These are phyloP conservation scores for Pollicipes pollicipes DNA, from an alignment of 1,140 invertebrate genomes.

Conservation along the genomic window DNA sequence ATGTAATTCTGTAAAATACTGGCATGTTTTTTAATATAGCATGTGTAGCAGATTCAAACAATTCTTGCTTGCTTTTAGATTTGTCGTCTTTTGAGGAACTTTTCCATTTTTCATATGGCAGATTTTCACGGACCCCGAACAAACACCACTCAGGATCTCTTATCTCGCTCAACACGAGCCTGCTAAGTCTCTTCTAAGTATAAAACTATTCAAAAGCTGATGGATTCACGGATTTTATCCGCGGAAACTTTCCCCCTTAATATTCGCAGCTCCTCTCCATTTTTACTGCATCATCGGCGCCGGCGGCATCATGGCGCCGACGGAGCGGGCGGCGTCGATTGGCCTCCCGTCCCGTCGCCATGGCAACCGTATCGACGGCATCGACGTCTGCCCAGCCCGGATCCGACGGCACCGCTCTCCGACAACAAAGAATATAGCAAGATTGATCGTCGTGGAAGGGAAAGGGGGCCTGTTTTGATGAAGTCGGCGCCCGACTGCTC, in stretches of 20 bases:
- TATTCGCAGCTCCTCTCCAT: neutral
- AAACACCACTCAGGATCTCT: too few relatives aligned
- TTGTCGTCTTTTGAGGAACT: too few relatives aligned
- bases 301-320: neutral
- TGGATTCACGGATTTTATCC: too few relatives aligned
- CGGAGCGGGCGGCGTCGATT: neutral
- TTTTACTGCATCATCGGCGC: neutral
- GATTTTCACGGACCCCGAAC: too few relatives aligned
- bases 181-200: too few relatives aligned
- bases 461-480: neutral
- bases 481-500: neutral
- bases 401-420: neutral
- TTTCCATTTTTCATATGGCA: too few relatives aligned
- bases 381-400: neutral
- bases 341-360: neutral
- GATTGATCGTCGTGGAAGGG: neutral
- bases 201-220: too few relatives aligned
- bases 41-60: too few relatives aligned
- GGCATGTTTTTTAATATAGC: too few relatives aligned
- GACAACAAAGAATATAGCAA: neutral
- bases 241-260: neutral
- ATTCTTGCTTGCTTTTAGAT: too few relatives aligned
- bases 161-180: too few relatives aligned
- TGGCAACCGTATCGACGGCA: slow-evolving; percentile 1
- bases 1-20: too few relatives aligned